Evolutionary conservation across 2,797 vertebrate species (phyloP).

Genomic region (Malacoctenus gilli): DNA sequence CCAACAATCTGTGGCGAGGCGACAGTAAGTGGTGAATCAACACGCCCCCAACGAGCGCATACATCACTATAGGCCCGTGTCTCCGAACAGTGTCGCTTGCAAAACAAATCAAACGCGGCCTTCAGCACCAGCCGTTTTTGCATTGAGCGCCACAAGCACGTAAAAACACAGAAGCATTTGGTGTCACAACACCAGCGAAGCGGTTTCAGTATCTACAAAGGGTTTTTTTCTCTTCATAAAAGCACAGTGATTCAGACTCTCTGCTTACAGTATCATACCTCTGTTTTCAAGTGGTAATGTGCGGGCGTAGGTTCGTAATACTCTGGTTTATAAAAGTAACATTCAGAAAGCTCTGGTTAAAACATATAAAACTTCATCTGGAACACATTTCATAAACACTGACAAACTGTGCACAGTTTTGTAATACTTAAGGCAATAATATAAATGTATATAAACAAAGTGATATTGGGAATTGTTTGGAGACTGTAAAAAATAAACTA

Average conservation of each 20-base stretch:
- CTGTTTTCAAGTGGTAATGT: constrained; percentile 52
- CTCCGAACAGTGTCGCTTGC: constrained; percentile 33
- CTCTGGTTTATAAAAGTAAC: constrained; percentile 70
- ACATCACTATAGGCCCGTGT: no score
- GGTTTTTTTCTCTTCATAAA: constrained; percentile 72
- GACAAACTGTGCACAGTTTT: constrained; percentile 70
- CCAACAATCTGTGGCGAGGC: constrained; percentile 20
- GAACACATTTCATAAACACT: constrained; percentile 68
- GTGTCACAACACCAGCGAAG: constrained; percentile 33
- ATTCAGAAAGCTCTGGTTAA: constrained; percentile 62
- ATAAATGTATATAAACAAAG: constrained; percentile 63
- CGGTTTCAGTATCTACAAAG: constrained; percentile 50
- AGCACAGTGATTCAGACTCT: constrained; percentile 80
- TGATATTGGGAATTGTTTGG: constrained; percentile 45
- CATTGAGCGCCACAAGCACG: constrained; percentile 42
- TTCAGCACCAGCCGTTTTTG: constrained; percentile 26
- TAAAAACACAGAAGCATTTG: constrained; percentile 61
- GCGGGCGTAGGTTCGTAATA: constrained; percentile 61
- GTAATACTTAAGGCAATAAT: constrained; percentile 77
- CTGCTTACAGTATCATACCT: constrained; percentile 52
- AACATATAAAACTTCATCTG: constrained; percentile 74
- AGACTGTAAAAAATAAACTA: constrained; percentile 56
- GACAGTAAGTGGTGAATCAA: constrained; percentile 5
- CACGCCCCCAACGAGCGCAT: no score
- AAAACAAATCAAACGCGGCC: constrained; percentile 46